Base-by-base conservation (phyloP, 1,140 invertebrate species). In the Vanessa tameamea region DNA sequence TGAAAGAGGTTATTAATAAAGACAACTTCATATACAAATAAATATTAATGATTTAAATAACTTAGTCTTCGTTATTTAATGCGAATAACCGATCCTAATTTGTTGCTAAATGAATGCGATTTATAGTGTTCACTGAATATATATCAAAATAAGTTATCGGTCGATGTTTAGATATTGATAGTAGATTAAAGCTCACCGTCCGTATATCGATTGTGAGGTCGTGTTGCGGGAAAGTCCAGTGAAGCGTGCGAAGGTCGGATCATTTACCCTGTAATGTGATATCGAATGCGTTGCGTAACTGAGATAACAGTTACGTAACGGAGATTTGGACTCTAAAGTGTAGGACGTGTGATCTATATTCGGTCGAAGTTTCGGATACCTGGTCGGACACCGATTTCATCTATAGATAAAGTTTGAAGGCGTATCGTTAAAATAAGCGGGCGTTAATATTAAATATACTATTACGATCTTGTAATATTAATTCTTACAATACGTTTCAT, bases 181-280 rank as follows among this genome's bases (percentile, higher is more conserved):
- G 16, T 71, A 48, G 37, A 73, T 66, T 77, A 73, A 76, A 78
- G 77, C 75, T 78, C 66, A 67, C 59, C 66, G 37, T 57, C 47
- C 61, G 72, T 79, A 73, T 61, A 76, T 78, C 75, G 72, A 75
- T 79, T 81, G 73, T 80, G 69, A 78, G 78, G 78, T 82, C 80
- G 76, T 79, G 85, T 84, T 83, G 84, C 86, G 82, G 85, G 86
- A 87, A 87, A 86, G 84, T 82, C 82, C 81, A 84, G 66, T 81
- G 81, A 78, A 84, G 87, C 89, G 87, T 88, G 82, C 77, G 77
- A 83, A 90, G 88, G 83, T 86, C 84, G 86, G 82, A 90, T 88
- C 82, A 82, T 86, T 90, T 90, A 90, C 87, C 80, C 85, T 77
- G 87, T 83, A 87, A 88, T 69, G 73, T 84, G 80, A 89, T 89